phyloP scores from a whole-genome alignment of 1,140 invertebrate genomes.

The Bombyx mori region DNA sequence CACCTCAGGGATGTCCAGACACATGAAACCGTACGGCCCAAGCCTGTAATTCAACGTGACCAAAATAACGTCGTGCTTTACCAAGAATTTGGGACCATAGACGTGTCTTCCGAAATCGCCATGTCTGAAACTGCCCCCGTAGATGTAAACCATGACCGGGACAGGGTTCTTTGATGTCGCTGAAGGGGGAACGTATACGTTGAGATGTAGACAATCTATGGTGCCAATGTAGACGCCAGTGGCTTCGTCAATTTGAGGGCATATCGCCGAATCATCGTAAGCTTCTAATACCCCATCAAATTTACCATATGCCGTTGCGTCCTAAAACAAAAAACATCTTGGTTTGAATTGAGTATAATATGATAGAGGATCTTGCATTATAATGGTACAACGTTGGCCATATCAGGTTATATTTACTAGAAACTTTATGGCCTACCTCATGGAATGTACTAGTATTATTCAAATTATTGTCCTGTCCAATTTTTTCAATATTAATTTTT shows the following conservation, averaged over 20 bases:
- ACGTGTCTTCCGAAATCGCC: constrained; percentile 8
- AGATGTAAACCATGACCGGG: constrained; percentile 18
- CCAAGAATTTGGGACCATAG: constrained; percentile 17
- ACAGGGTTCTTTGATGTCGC: constrained; percentile 7
- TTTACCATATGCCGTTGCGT: constrained; percentile 5
- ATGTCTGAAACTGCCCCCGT: constrained; percentile 14
- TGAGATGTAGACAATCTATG: constrained; percentile 20
- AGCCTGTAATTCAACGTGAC: constrained; percentile 20
- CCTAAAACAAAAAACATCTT: constrained; percentile 4
- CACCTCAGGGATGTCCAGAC: constrained; percentile 21
- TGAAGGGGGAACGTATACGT: constrained; percentile 20
- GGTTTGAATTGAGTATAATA: background rate
- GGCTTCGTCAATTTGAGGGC: constrained; percentile 15
- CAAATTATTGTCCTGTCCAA: too few relatives aligned
- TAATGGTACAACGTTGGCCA: too few relatives aligned
- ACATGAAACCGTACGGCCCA: constrained; percentile 20
- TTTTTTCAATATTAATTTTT: too few relatives aligned
- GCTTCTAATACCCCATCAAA: constrained; percentile 13
- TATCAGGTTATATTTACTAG: too few relatives aligned
- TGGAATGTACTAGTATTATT: too few relatives aligned
- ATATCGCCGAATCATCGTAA: constrained; percentile 15
- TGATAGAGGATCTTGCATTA: too few relatives aligned
- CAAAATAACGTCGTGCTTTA: constrained; percentile 19
- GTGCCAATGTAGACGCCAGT: constrained; percentile 4
- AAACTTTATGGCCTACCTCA: too few relatives aligned